Percentiles rank a stretch among this genome's conserved stretches.
Evolutionary conservation across 2,113 vertebrate species (phyloP).

Genomic region (Engystomops pustulosus): DNA sequence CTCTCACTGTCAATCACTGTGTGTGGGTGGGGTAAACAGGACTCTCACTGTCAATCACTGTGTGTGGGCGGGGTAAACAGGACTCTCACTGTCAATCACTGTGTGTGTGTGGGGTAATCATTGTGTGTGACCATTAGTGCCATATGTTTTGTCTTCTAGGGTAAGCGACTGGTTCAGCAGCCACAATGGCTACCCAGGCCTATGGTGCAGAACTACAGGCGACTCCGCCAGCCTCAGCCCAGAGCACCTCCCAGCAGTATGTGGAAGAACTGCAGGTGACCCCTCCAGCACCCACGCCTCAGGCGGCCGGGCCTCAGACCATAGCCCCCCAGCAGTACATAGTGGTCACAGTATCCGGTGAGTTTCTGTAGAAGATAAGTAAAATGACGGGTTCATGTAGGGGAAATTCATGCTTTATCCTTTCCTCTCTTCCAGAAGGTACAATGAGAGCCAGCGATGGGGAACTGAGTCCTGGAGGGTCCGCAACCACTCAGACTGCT

Average conservation of each 20-base stretch:
- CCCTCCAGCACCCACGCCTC: slow-evolving; percentile 64
- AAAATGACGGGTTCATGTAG: too few relatives aligned
- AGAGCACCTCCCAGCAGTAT: slow-evolving; percentile 71
- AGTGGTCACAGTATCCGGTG: slow-evolving; percentile 89
- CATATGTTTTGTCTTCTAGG: background rate
- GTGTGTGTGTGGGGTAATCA: too few relatives aligned
- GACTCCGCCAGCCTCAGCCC: slow-evolving; percentile 77
- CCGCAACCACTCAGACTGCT: slow-evolving; percentile 80
- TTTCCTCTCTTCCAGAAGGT: slow-evolving; percentile 75
- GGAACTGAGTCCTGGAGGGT: slow-evolving; percentile 80
- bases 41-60: too few relatives aligned
- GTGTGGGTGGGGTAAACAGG: too few relatives aligned
- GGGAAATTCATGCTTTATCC: background rate
- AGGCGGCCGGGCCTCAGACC: slow-evolving; percentile 59
- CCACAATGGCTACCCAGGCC: slow-evolving; percentile 88
- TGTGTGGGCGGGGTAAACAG: too few relatives aligned
- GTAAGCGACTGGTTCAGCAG: slow-evolving; percentile 58
- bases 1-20: too few relatives aligned
- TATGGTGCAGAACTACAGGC: slow-evolving; percentile 86
- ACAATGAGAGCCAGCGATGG: slow-evolving; percentile 85
- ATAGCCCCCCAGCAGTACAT: slow-evolving; percentile 85
- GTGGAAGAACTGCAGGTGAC: slow-evolving; percentile 71
- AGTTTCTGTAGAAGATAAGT: slow-evolving; percentile 61
- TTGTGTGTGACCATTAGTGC: too few relatives aligned
- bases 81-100: too few relatives aligned